These are phyloP conservation scores for Capromys pilorides DNA, from an alignment of 2,797 vertebrate genomes.

Conservation along the genomic window DNA sequence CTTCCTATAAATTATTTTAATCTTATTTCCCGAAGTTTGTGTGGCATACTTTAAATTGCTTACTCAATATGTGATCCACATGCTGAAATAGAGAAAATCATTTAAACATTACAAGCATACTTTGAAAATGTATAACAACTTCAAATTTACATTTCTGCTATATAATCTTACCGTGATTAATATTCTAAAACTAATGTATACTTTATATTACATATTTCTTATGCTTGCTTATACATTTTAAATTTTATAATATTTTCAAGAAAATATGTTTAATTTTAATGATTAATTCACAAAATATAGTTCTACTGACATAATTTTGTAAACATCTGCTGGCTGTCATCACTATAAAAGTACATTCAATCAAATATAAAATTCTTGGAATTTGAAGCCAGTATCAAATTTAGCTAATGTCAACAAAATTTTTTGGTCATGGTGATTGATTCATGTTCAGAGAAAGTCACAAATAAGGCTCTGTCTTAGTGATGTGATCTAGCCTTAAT, in stretches of 20 bases:
- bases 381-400: neutral
- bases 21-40: too few species aligned
- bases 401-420: neutral
- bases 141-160: neutral
- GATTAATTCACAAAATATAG: neutral
- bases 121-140: neutral
- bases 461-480: neutral
- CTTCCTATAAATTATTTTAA: too few species aligned
- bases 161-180: neutral
- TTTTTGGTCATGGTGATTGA: neutral
- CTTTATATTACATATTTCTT: neutral
- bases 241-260: neutral
- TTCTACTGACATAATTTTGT: neutral
- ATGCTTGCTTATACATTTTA: neutral
- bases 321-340: neutral
- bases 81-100: neutral
- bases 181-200: neutral
- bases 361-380: neutral
- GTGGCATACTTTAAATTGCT: too few species aligned
- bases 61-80: neutral
- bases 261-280: neutral
- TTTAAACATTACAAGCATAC: neutral
- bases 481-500: too few species aligned
- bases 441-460: neutral
- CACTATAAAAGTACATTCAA: neutral